phyloP scores from a whole-genome alignment of 37 sponge, comb jelly and placozoan species.

The Ianthella basta region DNA sequence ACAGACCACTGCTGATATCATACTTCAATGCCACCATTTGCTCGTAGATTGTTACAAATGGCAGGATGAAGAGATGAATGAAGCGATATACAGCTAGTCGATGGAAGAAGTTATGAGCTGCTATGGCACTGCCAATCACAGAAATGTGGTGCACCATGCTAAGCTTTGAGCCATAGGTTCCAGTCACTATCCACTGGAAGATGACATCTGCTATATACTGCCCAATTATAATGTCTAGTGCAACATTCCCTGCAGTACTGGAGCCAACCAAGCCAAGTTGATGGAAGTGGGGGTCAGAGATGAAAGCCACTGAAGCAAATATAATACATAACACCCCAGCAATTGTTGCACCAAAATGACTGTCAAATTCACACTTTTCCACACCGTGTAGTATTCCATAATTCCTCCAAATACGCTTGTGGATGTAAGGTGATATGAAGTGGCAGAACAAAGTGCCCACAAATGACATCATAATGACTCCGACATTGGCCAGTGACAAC shows the following conservation, averaged over 20 bases:
- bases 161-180: neutral
- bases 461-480: too few relatives aligned
- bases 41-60: neutral
- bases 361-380: slow-evolving; percentile 5
- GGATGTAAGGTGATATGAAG: neutral
- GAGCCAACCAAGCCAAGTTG: neutral
- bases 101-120: neutral
- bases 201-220: neutral
- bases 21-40: neutral
- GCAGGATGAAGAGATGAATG: neutral
- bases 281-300: neutral
- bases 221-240: neutral
- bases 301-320: too few relatives aligned
- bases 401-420: neutral
- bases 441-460: neutral
- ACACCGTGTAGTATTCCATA: neutral
- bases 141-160: neutral
- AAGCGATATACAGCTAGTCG: neutral
- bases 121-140: neutral
- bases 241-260: neutral
- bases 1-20: neutral
- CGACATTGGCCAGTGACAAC: too few relatives aligned
- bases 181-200: neutral
- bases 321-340: neutral
- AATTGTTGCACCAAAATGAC: neutral